Base-by-base conservation (phyloP, 2,888 invertebrate species). In the Xanthorhoe designata region DNA sequence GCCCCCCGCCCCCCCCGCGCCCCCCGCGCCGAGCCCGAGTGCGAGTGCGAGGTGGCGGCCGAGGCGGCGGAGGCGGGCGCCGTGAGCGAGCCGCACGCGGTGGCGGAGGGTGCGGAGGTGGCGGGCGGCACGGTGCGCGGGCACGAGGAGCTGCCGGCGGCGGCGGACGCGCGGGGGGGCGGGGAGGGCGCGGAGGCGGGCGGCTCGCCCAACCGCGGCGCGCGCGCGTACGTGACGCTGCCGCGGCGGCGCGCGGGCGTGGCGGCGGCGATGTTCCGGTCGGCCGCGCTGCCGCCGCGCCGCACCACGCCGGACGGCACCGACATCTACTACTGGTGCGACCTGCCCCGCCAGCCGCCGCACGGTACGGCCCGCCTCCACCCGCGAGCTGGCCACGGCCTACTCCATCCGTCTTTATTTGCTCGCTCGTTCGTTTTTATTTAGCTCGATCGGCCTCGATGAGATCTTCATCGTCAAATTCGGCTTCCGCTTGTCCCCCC, bases 321-420 rank as follows among this genome's bases (percentile, higher is more conserved):
- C 70, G 95, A 96, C 84, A 96, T 97, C 84, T 97, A 96, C 94
- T 97, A 97, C 94, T 97, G 97, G 97, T 97, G 97, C 94, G 97
- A 97, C 92, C 89, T 96, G 88, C 95, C 96, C 77, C 94, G 94
- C 80, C 92, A 91, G 77, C 84, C 89, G 60, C 83, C 85, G 63
- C 86, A 93, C 91, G 95, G 95, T 95, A 91, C 86, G 13, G 38
- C 38, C 38, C 38, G 38, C 35, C 9, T 0, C n/a, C n/a, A 8
- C 35, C 35, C 9, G 35, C n/a, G n/a, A 24, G 24, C 24, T 24
- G 24, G 24, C 24, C 2, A 24, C 24, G 5, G 24, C 24, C 24
- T 24, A 2, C 24, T 24, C 24, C 24, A 5, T 24, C 24, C 24
- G 24, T 24, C 35, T 35, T 8, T 35, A 1, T 35, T 8, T n/a